Conservation (phyloP, 2,888 invertebrate species). For the Drosophila peninsularis region DNA sequence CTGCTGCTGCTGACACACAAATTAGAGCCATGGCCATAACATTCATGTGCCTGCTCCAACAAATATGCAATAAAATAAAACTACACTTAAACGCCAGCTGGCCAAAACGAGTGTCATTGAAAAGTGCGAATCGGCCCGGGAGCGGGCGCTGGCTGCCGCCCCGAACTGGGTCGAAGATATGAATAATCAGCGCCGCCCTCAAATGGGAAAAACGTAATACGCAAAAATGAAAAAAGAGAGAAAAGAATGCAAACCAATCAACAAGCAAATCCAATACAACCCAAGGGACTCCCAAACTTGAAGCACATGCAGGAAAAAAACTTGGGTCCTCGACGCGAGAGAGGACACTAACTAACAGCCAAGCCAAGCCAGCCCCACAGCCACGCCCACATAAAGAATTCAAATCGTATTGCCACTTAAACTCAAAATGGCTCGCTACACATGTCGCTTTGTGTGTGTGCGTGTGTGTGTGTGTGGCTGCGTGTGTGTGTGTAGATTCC, state of each 20-base stretch:
- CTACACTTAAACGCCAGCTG: constrained; percentile 58
- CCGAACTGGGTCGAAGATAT: constrained; percentile 22
- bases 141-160: background rate
- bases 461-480: constrained; percentile 16
- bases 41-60: constrained; percentile 57
- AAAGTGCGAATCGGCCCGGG: constrained; percentile 29
- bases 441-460: constrained; percentile 49
- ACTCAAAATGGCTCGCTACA: constrained; percentile 73
- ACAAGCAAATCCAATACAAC: constrained; percentile 75
- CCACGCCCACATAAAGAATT: constrained; percentile 68
- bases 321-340: constrained; percentile 18
- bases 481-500: constrained; percentile 24
- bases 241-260: constrained; percentile 65
- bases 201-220: constrained; percentile 1
- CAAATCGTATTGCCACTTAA: constrained; percentile 78
- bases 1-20: constrained; percentile 65
- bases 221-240: constrained; percentile 3
- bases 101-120: constrained; percentile 50
- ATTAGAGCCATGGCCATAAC: constrained; percentile 68
- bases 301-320: background rate
- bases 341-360: constrained; percentile 62
- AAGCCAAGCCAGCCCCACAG: constrained; percentile 19
- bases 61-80: constrained; percentile 62
- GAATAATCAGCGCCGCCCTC: constrained; percentile 46
- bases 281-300: constrained; percentile 50